Evolutionary conservation across 2,888 invertebrate genomes (phyloP), one percentile per base, ranked within the genome.

Genomic region (Amphiduros pacificus): DNA sequence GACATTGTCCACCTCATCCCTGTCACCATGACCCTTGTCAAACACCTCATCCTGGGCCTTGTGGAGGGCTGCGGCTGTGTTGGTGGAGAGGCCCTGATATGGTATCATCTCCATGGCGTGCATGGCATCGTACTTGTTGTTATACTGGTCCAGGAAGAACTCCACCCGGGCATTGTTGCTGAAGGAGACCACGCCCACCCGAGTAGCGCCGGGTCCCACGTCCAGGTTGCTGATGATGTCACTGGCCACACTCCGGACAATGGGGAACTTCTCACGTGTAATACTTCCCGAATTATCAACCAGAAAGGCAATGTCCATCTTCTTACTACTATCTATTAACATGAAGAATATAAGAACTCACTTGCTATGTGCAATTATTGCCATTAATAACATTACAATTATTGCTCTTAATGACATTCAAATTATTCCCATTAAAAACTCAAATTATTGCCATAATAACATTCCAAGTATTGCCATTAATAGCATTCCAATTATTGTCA

Each of bases 71-170:
- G 64, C 74, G 11, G 73, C 74, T 1, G 74, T 73, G 66, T 74
- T 74, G n/a, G 76, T 76, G 27, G 66, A 69, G 1, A 74, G 74
- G 41, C 70, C 71, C 9, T 61, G 65, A 60, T 74, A 75, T 6
- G 64, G 68, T 14, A 73, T 71, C 2, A 53, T 36, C 32, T 66
- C 71, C 36, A 75, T 62, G 9, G 73, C 74, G 1, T 51, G 32
- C 60, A 67, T 55, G 6, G 72, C 52, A 3, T 72, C 71, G 2
- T 56, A 44, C 29, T 61, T 67, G 1, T 53, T 71, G 24, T 14
- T 58, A 60, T 66, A 69, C n/a, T 59, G 62, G 32, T 67, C 63
- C 26, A 72, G 59, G 9, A 65, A 31, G 53, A 71, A 69, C 60
- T 68, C 64, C 1, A 71, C 40, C 9, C 62, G 29, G 2, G 63